Base-by-base conservation (phyloP, 23 tunicate species). In the Diplosoma virens region DNA sequence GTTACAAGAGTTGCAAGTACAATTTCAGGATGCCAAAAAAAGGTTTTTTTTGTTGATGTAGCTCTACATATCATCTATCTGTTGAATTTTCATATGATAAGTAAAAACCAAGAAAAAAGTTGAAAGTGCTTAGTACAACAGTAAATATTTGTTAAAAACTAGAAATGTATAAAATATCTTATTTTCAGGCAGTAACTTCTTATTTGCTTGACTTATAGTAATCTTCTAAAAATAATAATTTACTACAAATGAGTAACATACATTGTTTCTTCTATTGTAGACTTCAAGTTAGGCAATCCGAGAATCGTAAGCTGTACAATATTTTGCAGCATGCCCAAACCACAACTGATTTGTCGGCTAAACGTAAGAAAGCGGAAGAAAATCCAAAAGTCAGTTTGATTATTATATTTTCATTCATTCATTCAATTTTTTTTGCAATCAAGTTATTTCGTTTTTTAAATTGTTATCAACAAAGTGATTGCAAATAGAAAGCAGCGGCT, bases 281-380 rank as follows among this genome's bases (percentile, higher is more conserved):
- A 21, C 50, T 76, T 18, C 68, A 58, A 32, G 48, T 29, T 21
- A 76, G 58, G 18, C 29, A 76, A 32, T 34, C 9, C 31, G 32
- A 76, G 24, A 76, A 58, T 32, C 68, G 81, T 1, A 50, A 58
- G 9, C 25, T 58, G 33, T 31, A 26, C 67, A 30, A 20, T 3
- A 31, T 76, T 23, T 22, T 76, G 20, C 50, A 30, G 16, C 50
- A 76, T 33, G 81, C 81, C 24, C 69, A 76, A 32, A 18, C 33
- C 14, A 28, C 3, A 33, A 30, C 34, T 56, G 81, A 76, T 24
- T 4, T 14, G 18, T 30, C 18, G n/a, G 25, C 16, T 18, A 26
- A 31, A 14, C 81, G 24, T 7, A 21, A 32, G 18, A 25, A 58
- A 76, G 81, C 81, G 5, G 81, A 76, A 32, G 30, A 58, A 7